These are phyloP conservation scores for Sturnus vulgaris DNA, from an alignment of 2,113 vertebrate genomes.

Conservation along the genomic window DNA sequence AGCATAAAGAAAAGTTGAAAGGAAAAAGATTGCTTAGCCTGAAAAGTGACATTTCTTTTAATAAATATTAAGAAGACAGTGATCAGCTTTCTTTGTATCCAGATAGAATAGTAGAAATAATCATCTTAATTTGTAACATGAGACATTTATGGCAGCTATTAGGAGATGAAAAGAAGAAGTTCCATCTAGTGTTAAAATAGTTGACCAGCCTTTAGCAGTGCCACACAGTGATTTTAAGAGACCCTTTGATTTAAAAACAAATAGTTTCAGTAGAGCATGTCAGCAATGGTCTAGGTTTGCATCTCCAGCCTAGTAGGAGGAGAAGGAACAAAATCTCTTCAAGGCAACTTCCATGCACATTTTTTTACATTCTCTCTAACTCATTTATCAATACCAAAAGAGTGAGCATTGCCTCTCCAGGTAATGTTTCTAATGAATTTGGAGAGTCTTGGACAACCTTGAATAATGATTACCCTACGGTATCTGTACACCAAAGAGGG, in stretches of 20 bases:
- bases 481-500: neutral
- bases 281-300: neutral
- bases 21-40: neutral
- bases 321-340: neutral
- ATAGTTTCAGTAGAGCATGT: neutral
- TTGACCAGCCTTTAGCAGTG: neutral
- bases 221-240: neutral
- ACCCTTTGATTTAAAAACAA: rapidly evolving
- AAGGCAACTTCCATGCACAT: neutral
- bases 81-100: neutral
- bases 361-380: neutral
- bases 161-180: neutral
- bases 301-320: neutral
- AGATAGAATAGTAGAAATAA: neutral
- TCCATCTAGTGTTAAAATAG: neutral
- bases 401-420: neutral
- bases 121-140: neutral
- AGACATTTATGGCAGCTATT: neutral
- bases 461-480: neutral
- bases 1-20: neutral
- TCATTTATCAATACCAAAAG: neutral
- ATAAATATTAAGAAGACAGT: neutral
- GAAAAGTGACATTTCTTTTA: neutral
- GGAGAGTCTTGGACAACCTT: neutral
- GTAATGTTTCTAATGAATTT: neutral